Evolutionary conservation across 2,888 invertebrate genomes (phyloP).

Genomic region (Lycaena phlaeas): DNA sequence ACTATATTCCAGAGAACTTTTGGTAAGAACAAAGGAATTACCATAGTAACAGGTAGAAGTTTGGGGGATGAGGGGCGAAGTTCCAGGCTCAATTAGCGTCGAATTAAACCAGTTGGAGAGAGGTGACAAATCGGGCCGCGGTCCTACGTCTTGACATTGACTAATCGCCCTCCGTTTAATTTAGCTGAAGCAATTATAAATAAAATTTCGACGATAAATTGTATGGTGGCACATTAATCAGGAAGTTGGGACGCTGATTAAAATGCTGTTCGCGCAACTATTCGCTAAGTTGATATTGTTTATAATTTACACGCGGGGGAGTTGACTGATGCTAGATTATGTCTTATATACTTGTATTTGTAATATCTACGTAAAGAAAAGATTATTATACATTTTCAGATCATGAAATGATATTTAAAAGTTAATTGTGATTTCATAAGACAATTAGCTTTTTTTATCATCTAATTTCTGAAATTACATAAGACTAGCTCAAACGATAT

Average conservation of each 20-base stretch:
- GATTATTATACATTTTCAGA: too few species aligned
- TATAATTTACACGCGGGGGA: slow-evolving; percentile 63
- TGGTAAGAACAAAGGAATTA: too few species aligned
- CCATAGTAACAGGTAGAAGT: slow-evolving; percentile 44
- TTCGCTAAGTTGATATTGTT: slow-evolving; percentile 67
- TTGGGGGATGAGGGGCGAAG: slow-evolving; percentile 22
- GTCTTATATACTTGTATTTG: too few species aligned
- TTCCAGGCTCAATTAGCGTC: slow-evolving; percentile 63
- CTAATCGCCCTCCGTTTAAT: slow-evolving; percentile 66
- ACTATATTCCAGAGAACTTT: too few species aligned
- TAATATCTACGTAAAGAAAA: too few species aligned
- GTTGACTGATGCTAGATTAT: slow-evolving; percentile 43
- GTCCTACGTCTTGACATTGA: slow-evolving; percentile 62
- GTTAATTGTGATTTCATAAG: too few species aligned
- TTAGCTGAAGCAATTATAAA: slow-evolving; percentile 69
- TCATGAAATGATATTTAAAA: too few species aligned
- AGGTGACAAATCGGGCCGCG: slow-evolving; percentile 69
- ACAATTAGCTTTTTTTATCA: too few species aligned
- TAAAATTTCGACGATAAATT: slow-evolving; percentile 72
- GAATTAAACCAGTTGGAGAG: slow-evolving; percentile 57
- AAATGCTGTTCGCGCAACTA: slow-evolving; percentile 71
- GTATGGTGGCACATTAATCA: slow-evolving; percentile 67
- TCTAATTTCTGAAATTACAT: too few species aligned
- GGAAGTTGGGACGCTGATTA: slow-evolving; percentile 75
- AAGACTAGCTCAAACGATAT: too few species aligned